These are phyloP conservation scores for Myotis planiceps DNA, from an alignment of 2,797 vertebrate genomes.

Conservation along the genomic window DNA sequence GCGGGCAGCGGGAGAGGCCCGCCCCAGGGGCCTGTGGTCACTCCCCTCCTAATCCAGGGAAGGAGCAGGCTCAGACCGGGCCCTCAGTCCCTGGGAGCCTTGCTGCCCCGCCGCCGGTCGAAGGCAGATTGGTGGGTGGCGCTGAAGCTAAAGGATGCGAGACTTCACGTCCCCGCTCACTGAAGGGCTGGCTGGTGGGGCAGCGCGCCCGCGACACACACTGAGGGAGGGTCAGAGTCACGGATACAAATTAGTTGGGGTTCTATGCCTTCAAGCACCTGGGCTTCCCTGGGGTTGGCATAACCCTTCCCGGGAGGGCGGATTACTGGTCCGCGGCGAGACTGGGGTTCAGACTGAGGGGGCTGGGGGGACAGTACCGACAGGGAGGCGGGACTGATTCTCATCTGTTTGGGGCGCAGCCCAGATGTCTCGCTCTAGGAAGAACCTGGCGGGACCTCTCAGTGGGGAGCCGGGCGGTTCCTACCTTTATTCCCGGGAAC, in stretches of 20 bases:
- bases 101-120: rapidly evolving
- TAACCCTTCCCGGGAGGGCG: not conserved
- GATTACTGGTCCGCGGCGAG: not conserved
- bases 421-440: not conserved
- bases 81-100: not conserved
- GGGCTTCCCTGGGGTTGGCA: not conserved
- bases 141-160: not conserved
- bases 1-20: not conserved
- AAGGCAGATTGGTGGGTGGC: not conserved
- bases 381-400: rapidly evolving
- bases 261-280: not conserved
- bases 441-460: not conserved
- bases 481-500: not conserved
- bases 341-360: not conserved
- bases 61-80: not conserved
- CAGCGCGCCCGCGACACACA: rapidly evolving
- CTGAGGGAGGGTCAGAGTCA: not conserved
- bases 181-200: not conserved
- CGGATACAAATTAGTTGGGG: not conserved
- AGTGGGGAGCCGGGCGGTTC: not conserved
- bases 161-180: too few relatives aligned
- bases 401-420: not conserved
- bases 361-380: not conserved
- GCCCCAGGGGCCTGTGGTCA: not conserved
- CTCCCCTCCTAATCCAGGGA: not conserved